Evolutionary conservation across 2,888 invertebrate genomes (phyloP).

Genomic region (Diaphora mendica): DNA sequence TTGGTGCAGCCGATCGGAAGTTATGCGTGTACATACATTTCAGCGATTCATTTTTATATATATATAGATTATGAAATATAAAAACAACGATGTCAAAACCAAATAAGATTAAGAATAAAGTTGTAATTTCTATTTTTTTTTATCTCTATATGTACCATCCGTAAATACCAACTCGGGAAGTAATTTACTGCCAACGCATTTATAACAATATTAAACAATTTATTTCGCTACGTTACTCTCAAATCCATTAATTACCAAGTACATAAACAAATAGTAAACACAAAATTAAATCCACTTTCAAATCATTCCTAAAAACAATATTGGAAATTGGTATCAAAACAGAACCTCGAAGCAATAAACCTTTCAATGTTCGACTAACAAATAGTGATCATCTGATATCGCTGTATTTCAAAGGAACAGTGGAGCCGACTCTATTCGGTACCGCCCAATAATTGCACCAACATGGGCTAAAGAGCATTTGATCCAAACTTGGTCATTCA

Average conservation of each 20-base stretch:
- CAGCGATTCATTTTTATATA: too few relatives aligned
- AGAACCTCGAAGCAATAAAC: conserved; percentile 5
- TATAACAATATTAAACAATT: too few relatives aligned
- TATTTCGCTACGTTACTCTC: too few relatives aligned
- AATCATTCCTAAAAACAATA: not conserved
- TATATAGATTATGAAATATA: too few relatives aligned
- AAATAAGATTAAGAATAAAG: too few relatives aligned
- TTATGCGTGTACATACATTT: too few relatives aligned
- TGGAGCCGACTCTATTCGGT: conserved; percentile 9
- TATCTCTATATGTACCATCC: too few relatives aligned
- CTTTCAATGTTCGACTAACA: conserved; percentile 16
- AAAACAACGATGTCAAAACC: too few relatives aligned
- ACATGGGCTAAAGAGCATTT: conserved; percentile 6
- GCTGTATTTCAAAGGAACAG: conserved; percentile 15
- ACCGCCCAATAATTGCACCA: conserved; percentile 14
- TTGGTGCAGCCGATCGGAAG: too few relatives aligned
- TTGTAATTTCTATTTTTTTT: too few relatives aligned
- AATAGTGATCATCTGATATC: conserved; percentile 17
- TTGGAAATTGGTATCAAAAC: not conserved
- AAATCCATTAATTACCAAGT: not conserved
- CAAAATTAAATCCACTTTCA: not conserved
- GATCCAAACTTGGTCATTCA: not conserved
- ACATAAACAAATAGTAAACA: not conserved
- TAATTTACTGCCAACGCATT: too few relatives aligned
- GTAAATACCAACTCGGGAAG: too few relatives aligned